Conservation (phyloP, 2,113 vertebrate species). For the Phainopepla nitens region DNA sequence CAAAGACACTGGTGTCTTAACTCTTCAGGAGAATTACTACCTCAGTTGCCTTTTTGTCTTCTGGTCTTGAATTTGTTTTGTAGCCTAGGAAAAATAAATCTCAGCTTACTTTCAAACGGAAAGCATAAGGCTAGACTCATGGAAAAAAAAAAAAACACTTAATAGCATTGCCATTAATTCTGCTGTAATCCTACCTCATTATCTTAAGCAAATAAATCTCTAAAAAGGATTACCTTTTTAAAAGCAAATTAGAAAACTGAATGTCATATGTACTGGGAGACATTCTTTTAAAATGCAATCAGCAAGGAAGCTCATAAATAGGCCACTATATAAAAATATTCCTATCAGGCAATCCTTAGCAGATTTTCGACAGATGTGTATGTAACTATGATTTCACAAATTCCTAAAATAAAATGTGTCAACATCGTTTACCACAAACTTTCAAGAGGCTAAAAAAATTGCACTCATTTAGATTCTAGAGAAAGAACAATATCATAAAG, state of each 20-base stretch:
- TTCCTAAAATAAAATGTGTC: neutral
- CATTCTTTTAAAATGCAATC: conserved; percentile 17
- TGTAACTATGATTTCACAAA: conserved; percentile 16
- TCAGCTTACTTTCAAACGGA: conserved; percentile 9
- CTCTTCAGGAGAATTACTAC: neutral
- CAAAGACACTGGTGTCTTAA: neutral
- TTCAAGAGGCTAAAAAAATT: neutral
- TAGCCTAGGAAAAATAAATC: conserved; percentile 48
- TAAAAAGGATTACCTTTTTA: conserved; percentile 71
- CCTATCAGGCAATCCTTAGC: neutral
- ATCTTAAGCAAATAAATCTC: conserved; percentile 75
- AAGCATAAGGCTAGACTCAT: neutral
- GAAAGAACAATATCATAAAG: neutral
- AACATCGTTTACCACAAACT: neutral
- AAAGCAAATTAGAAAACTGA: conserved; percentile 63
- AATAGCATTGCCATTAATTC: conserved; percentile 71
- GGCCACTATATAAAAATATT: conserved; percentile 10
- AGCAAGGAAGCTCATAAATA: conserved; percentile 33
- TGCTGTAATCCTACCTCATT: conserved; percentile 76
- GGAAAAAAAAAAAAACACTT: neutral
- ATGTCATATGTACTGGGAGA: conserved; percentile 25
- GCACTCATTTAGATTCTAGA: neutral
- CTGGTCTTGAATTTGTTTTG: conserved; percentile 24
- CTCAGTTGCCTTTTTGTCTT: neutral
- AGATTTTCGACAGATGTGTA: conserved; percentile 25